A percentile compares a stretch with the other conserved stretches of the same genome.
phyloP scores from a whole-genome alignment of 2,113 vertebrate genomes.

The Petaurus breviceps region DNA sequence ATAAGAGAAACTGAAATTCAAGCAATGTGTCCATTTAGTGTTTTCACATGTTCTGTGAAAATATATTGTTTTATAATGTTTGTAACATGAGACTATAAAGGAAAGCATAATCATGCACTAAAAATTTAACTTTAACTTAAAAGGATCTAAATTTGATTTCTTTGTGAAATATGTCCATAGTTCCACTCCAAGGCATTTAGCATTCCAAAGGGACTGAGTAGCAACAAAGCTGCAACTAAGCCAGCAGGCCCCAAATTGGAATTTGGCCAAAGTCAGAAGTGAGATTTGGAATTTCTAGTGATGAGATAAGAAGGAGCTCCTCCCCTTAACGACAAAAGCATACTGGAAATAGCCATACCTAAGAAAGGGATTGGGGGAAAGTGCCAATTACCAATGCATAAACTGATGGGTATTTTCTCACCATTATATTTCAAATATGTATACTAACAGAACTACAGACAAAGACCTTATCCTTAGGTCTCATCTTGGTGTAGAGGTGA shows the following conservation, averaged over 20 bases:
- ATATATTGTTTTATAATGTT: constrained; percentile 3
- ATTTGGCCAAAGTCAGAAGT: neutral
- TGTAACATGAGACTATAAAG: neutral
- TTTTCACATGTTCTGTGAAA: neutral
- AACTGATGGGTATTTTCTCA: neutral
- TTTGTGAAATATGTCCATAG: constrained; percentile 23
- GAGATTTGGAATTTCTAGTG: neutral
- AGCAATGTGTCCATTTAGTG: neutral
- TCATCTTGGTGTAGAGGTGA: neutral
- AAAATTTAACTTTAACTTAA: neutral
- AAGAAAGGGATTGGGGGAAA: neutral
- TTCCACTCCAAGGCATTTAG: neutral
- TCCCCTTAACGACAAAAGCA: neutral
- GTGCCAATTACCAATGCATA: neutral
- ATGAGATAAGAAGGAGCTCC: neutral
- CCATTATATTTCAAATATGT: neutral
- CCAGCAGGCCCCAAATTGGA: neutral
- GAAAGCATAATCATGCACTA: neutral
- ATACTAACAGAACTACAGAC: neutral
- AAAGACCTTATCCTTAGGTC: neutral
- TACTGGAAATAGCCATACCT: neutral
- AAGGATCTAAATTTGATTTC: neutral
- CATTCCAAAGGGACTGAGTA: neutral
- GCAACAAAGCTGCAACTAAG: neutral
- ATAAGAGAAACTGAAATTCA: constrained; percentile 38